phyloP scores from a whole-genome alignment of 2,888 invertebrate species.

The Nephrocerus scutellatus region DNA sequence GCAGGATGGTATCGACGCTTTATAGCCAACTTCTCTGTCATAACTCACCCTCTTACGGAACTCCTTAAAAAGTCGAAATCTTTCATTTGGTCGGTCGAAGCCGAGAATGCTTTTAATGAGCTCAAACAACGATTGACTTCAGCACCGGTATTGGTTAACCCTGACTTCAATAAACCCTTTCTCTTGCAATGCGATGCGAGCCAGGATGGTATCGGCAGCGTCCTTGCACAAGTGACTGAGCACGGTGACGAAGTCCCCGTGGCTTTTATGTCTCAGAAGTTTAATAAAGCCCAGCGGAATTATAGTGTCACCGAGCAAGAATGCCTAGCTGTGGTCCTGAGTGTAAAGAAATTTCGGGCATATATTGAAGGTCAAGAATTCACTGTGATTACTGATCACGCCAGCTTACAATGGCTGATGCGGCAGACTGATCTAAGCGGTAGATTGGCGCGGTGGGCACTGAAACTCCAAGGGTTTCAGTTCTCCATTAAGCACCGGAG shows the following conservation, averaged over 20 bases:
- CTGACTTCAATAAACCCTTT: conserved; percentile 14
- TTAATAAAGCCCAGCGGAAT: conserved; percentile 16
- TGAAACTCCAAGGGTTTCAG: too few relatives aligned
- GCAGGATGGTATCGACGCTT: conserved; percentile 5
- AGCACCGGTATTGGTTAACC: conserved; percentile 11
- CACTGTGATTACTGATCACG: too few relatives aligned
- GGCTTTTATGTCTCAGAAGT: conserved; percentile 17
- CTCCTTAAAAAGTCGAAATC: not conserved
- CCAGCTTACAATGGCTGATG: too few relatives aligned
- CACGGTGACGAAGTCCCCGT: conserved; percentile 11
- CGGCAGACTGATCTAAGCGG: too few relatives aligned
- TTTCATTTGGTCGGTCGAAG: not conserved
- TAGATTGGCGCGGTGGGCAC: too few relatives aligned
- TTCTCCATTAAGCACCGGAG: too few relatives aligned
- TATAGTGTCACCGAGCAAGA: conserved; percentile 11
- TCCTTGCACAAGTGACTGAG: conserved; percentile 12
- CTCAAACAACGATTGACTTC: conserved; percentile 9
- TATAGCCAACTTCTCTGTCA: conserved; percentile 1
- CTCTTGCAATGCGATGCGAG: conserved; percentile 15
- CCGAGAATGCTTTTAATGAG: conserved; percentile 5
- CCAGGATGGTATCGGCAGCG: conserved; percentile 11
- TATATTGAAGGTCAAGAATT: too few relatives aligned
- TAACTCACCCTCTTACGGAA: conserved; percentile 5
- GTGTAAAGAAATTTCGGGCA: conserved; percentile 10
- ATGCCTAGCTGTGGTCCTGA: conserved; percentile 11